These are phyloP conservation scores for Meloidogyne chitwoodi DNA, from an alignment of 1,140 invertebrate genomes.

Conservation along the genomic window DNA sequence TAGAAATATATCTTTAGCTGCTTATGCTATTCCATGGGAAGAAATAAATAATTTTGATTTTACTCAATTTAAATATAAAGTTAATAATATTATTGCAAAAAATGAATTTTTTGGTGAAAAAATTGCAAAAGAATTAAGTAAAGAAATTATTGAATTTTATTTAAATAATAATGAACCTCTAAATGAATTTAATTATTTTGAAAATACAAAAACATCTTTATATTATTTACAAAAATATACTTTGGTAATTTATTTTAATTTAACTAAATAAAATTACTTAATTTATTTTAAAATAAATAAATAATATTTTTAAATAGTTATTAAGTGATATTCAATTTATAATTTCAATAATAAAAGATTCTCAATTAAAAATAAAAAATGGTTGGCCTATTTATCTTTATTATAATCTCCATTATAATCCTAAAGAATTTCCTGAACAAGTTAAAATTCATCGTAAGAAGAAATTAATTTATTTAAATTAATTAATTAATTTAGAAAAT, in stretches of 20 bases:
- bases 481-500: slow-evolving; percentile 19
- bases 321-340: slow-evolving; percentile 14
- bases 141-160: slow-evolving; percentile 34
- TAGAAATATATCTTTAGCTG: not conserved
- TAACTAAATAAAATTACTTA: not conserved
- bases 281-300: not conserved
- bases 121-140: slow-evolving; percentile 13
- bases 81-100: slow-evolving; percentile 25
- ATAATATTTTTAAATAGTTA: slow-evolving; percentile 5
- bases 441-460: slow-evolving; percentile 10
- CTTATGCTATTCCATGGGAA: slow-evolving; percentile 16
- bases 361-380: slow-evolving; percentile 3
- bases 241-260: slow-evolving; percentile 3
- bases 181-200: slow-evolving; percentile 1
- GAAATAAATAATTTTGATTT: slow-evolving; percentile 6
- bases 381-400: slow-evolving; percentile 22
- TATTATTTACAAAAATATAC: slow-evolving; percentile 26
- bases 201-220: not conserved
- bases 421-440: not conserved
- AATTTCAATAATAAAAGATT: not conserved
- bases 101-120: slow-evolving; percentile 19
- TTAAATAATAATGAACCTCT: slow-evolving; percentile 9
- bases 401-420: slow-evolving; percentile 13
- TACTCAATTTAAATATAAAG: slow-evolving; percentile 25
- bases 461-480: not conserved